Percentiles rank a stretch among this genome's conserved stretches.
phyloP scores from a whole-genome alignment of 30 jellyfish, hydroid and myxozoan species.

The Turritopsis rubra region DNA sequence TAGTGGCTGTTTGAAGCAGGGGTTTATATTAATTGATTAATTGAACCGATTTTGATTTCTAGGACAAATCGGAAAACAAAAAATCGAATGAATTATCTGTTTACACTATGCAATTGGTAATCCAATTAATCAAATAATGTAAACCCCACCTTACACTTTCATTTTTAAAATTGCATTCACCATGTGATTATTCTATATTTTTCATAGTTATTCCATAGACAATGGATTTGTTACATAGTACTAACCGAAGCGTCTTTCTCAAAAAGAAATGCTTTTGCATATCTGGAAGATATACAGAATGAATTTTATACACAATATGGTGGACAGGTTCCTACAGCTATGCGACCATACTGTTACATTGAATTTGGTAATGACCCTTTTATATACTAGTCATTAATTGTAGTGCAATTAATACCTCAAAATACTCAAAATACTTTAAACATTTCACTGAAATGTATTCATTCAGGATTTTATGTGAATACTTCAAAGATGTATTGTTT shows the following conservation, averaged over 20 bases:
- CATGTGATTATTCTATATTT: not conserved
- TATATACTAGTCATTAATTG: not conserved
- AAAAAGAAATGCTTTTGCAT: conserved; percentile 77
- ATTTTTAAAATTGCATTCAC: not conserved
- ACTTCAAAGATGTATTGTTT: no score
- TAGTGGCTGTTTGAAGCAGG: no score
- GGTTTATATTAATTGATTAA: no score
- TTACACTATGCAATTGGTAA: no score
- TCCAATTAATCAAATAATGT: no score
- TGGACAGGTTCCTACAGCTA: conserved; percentile 89
- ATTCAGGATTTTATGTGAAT: no score
- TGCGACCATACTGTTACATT: conserved; percentile 90
- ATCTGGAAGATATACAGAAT: conserved; percentile 80
- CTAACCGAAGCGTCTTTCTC: conserved; percentile 77
- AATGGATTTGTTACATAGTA: conserved; percentile 74
- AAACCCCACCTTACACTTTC: no score
- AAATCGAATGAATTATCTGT: no score
- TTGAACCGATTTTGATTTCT: no score
- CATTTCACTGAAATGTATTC: no score
- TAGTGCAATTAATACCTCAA: not conserved
- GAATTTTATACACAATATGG: conserved; percentile 83
- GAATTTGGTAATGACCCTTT: conserved; percentile 72
- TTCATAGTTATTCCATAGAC: conserved; percentile 43
- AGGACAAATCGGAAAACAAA: no score
- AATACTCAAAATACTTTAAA: no score